Evolutionary conservation across 1,140 invertebrate species (phyloP).

Genomic region (Atopsyche davidsoni): DNA sequence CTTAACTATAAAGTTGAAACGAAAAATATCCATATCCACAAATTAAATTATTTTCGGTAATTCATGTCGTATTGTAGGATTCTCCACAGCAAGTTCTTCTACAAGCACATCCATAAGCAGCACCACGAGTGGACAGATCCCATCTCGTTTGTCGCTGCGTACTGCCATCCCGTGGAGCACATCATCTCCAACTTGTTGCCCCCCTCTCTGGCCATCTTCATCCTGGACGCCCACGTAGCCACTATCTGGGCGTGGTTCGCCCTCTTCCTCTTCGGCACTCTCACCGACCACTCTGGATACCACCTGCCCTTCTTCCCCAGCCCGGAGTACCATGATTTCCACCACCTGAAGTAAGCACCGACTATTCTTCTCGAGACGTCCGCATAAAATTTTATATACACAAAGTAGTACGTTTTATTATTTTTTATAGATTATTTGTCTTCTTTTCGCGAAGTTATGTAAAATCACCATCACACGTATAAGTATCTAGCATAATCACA

Average conservation of each 20-base stretch:
- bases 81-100: slow-evolving; percentile 67
- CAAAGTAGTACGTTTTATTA: no score
- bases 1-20: no score
- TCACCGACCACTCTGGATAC: slow-evolving; percentile 84
- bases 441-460: no score
- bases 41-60: no score
- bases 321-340: slow-evolving; percentile 84
- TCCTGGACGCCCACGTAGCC: slow-evolving; percentile 75
- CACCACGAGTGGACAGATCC: slow-evolving; percentile 79
- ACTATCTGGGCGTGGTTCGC: slow-evolving; percentile 80
- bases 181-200: slow-evolving; percentile 76
- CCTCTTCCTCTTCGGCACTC: slow-evolving; percentile 69
- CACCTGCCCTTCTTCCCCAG: slow-evolving; percentile 83
- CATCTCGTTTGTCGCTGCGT: slow-evolving; percentile 59
- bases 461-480: no score
- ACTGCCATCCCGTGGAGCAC: slow-evolving; percentile 84
- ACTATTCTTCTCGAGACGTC: no score
- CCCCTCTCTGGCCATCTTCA: slow-evolving; percentile 69
- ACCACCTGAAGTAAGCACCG: slow-evolving; percentile 69
- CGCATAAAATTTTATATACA: no score
- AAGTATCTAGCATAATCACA: no score
- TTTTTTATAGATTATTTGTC: no score
- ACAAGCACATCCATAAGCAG: slow-evolving; percentile 78
- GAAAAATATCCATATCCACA: no score
- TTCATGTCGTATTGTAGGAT: no score